Evolutionary conservation across 2,888 invertebrate genomes (phyloP), one percentile per base, ranked within the genome.

Genomic region (Biston stratarius): DNA sequence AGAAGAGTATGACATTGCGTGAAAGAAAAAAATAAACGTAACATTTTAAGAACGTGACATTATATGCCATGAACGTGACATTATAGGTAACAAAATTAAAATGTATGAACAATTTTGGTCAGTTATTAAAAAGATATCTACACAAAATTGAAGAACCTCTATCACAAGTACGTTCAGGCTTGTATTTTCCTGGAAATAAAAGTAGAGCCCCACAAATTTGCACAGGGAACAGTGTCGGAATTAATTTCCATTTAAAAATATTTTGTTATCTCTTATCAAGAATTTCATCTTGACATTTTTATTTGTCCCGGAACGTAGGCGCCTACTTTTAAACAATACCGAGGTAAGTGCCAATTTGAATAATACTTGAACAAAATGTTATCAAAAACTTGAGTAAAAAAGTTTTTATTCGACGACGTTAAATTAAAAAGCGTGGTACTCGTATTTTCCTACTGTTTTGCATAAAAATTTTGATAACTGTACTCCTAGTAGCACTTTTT

Each of bases 361-460:
- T 62, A 61, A 51, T 63, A 60, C 47, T 67, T 52, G 62, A 67
- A 63, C 61, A 59, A 70, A 72, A 71, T 49, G 57, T 69, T 67
- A 72, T 69, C 65, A 72, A 69, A 70, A 72, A 69, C 62, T 55
- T 42, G 61, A 61, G 61, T 67, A 63, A 72, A 72, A 67, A 72
- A 69, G 60, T 67, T 69, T 72, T 72, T 72, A 72, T 72, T 67
- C 61, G 64, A n/a, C 64, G 45, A 64, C 64, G 65, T 67, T 65
- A 65, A 67, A 72, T 72, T 65, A 69, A 72, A 69, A 72, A 64
- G 60, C 53, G 64, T 34, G 5, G 10, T 52, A 38, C 38, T 53
- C 34, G 53, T 36, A 38, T 36, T 38, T 59, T 45, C 57, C 61
- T 61, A 42, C 40, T 61, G 65, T 49, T 69, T 65, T 67, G 62